Evolutionary conservation across 2,113 vertebrate species (phyloP).

Genomic region (Ptyas mucosa): DNA sequence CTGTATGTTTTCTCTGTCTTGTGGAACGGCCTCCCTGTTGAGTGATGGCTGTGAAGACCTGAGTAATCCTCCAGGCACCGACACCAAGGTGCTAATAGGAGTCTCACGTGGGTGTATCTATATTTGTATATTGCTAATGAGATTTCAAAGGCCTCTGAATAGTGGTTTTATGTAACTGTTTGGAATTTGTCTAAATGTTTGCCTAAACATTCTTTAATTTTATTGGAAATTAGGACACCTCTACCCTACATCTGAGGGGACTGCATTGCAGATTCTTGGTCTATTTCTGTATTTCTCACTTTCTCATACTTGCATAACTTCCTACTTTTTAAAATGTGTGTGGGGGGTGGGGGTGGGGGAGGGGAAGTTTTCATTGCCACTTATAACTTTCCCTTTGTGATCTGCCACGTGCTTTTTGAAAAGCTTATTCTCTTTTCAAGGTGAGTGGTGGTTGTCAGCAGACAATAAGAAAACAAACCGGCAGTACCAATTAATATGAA

Average conservation of each 20-base stretch:
- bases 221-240: not conserved
- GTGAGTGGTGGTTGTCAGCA: not conserved
- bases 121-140: not conserved
- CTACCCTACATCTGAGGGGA: not conserved
- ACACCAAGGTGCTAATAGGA: not conserved
- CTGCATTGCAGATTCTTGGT: not conserved
- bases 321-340: not conserved
- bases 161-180: not conserved
- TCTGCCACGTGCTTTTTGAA: not conserved
- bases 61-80: not conserved
- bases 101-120: not conserved
- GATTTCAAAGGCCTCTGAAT: not conserved
- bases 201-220: not conserved
- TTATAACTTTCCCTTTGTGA: not conserved
- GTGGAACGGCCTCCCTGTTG: not conserved
- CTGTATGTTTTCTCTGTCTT: not conserved
- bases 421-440: not conserved
- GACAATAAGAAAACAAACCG: not conserved
- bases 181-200: not conserved
- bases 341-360: no score
- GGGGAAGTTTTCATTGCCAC: not conserved
- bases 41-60: not conserved
- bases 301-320: not conserved
- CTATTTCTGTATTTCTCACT: not conserved
- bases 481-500: not conserved